A percentile compares a stretch with the other conserved stretches of the same genome.
phyloP scores from a whole-genome alignment of 2,888 invertebrate species.

The Volucella zonaria region DNA sequence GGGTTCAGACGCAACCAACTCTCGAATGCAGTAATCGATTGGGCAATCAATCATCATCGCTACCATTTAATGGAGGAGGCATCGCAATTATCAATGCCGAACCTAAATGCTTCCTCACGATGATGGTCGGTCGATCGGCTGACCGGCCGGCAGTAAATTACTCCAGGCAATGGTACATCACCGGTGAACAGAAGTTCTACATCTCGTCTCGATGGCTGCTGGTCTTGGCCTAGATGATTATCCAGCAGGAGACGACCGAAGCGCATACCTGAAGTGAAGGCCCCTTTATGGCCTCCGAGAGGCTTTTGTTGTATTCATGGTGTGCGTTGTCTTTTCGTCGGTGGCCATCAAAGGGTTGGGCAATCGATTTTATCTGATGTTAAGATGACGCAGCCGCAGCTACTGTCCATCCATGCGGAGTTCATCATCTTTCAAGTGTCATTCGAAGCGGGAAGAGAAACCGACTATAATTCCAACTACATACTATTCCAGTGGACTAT shows the following conservation, averaged over 20 bases:
- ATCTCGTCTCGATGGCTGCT: slow-evolving; percentile 48
- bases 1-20: slow-evolving; percentile 24
- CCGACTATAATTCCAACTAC: slow-evolving; percentile 11
- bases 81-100: slow-evolving; percentile 73
- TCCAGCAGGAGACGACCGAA: slow-evolving; percentile 45
- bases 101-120: slow-evolving; percentile 72
- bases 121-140: slow-evolving; percentile 12
- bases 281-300: slow-evolving; percentile 47
- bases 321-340: slow-evolving; percentile 55
- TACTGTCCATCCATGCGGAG: slow-evolving; percentile 66
- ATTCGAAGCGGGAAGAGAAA: slow-evolving; percentile 67
- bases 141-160: slow-evolving; percentile 42
- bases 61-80: slow-evolving; percentile 74
- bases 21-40: slow-evolving; percentile 71
- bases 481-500: slow-evolving; percentile 11
- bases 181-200: slow-evolving; percentile 58
- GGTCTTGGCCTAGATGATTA: slow-evolving; percentile 67
- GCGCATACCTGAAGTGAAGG: slow-evolving; percentile 48
- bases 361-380: slow-evolving; percentile 73
- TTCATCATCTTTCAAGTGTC: slow-evolving; percentile 74
- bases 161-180: slow-evolving; percentile 49
- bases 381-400: slow-evolving; percentile 70
- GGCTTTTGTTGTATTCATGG: slow-evolving; percentile 11
- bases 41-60: slow-evolving; percentile 74
- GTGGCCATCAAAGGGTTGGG: slow-evolving; percentile 69